Base-by-base conservation (phyloP, 2,888 invertebrate genomes). In the Melanargia galathea region DNA sequence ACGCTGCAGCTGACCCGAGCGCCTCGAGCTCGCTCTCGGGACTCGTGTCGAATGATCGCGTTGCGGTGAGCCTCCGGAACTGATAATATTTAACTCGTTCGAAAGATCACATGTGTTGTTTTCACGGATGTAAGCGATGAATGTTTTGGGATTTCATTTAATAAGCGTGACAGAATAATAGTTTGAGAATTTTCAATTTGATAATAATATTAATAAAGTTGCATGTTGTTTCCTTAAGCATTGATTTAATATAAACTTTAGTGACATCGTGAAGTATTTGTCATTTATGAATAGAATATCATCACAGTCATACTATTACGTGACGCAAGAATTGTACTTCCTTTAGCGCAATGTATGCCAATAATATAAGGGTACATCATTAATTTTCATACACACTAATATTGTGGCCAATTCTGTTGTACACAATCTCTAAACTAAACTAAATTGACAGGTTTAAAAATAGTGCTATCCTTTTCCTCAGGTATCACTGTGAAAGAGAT, bases 131-230 rank as follows among this genome's bases (percentile, higher is more conserved):
- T 52, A 52, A 35, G 52, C 10, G 33, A 55, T 43, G 24, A 55
- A 26, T 26, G 43, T 43, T 55, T 16, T 35, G 52, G 18, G 33
- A 33, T 33, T 52, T 52, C 2, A 35, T 33, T 52, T 40, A 40
- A 24, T 40, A 16, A 26, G 40, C 11, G 43, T 55, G 55, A 55
- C 55, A 55, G 11, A 43, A 55, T 55, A 55, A 40, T 55, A 55
- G 11, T 55, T 24, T 55, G 40, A 20, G 40, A 24, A 8, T 24
- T 18, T 55, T 40, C 11, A 55, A 43, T 26, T 24, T 26, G 16
- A 43, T 55, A 55, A 40, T 18, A 26, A 24, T 18, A 18, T n/a
- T 55, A 18, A 20, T 52, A 2, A 35, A 30, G n/a, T n/a, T 35
- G 33, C 18, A 11, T 48, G 52, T 33, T 52, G 16, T 52, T 52